Conservation (phyloP, 2,888 invertebrate species). For the Folsomia manolachei region DNA sequence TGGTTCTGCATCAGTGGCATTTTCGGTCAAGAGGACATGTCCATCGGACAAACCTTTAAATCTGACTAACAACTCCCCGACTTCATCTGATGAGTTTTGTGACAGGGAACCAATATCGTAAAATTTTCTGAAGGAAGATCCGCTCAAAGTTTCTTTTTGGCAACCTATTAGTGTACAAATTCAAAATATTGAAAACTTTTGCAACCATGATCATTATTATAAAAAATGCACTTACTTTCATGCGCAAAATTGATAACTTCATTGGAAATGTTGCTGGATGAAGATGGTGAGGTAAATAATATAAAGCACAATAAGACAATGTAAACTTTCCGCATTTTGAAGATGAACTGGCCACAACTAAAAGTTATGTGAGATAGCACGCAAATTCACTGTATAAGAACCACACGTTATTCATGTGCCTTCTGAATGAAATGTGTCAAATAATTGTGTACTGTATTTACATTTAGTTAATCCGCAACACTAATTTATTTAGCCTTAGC, state of each 20-base stretch:
- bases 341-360: no score
- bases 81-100: conserved; percentile 9
- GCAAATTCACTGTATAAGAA: no score
- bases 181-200: background rate
- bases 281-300: no score
- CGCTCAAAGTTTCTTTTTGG: conserved; percentile 32
- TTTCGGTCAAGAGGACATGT: conserved; percentile 29
- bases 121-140: conserved; percentile 24
- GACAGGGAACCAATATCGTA: conserved; percentile 28
- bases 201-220: background rate
- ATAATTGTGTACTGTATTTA: no score
- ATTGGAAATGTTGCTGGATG: background rate
- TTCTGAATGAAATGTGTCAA: no score
- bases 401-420: no score
- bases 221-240: conserved; percentile 35
- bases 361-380: no score
- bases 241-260: conserved; percentile 28
- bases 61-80: conserved; percentile 32
- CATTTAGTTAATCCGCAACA: no score
- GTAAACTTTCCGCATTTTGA: no score
- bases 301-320: no score
- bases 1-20: conserved; percentile 23
- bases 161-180: no score
- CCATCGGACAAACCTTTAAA: conserved; percentile 41
- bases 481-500: no score